Evolutionary conservation across 2,888 invertebrate species (phyloP).

Genomic region (Hylaea fasciaria): DNA sequence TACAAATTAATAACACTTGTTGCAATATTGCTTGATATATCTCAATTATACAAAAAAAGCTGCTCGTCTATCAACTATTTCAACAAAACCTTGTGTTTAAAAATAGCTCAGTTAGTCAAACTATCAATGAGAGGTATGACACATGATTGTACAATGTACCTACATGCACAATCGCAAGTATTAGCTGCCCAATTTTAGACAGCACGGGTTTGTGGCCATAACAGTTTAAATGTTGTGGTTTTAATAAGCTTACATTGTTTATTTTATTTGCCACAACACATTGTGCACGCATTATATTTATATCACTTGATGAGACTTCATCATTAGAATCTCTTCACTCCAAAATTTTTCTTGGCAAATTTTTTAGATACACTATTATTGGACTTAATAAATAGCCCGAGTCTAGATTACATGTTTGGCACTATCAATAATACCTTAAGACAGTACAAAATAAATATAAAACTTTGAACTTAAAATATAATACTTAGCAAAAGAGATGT

Average conservation of each 20-base stretch:
- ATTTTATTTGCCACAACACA: too few species aligned
- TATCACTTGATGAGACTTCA: too few species aligned
- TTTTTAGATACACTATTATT: background rate
- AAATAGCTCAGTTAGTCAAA: too few species aligned
- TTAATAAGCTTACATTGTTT: too few species aligned
- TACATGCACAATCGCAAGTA: too few species aligned
- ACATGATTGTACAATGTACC: too few species aligned
- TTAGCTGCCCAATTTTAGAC: too few species aligned
- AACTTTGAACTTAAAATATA: conserved; percentile 28
- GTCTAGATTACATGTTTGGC: conserved; percentile 18
- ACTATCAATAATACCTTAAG: conserved; percentile 20
- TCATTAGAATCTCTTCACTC: background rate
- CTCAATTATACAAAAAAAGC: background rate
- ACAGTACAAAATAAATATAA: conserved; percentile 25
- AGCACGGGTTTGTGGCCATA: too few species aligned
- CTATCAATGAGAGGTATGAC: too few species aligned
- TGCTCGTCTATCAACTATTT: background rate
- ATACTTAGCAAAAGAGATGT: conserved; percentile 1
- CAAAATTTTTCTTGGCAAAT: conserved; percentile 8
- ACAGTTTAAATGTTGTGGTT: too few species aligned
- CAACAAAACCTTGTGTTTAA: background rate
- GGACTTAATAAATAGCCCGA: too few species aligned
- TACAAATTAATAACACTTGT: background rate
- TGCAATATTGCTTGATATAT: background rate
- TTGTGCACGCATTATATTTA: too few species aligned